phyloP scores from a whole-genome alignment of 2,797 vertebrate genomes.

The Muraenolepis orangiensis region DNA sequence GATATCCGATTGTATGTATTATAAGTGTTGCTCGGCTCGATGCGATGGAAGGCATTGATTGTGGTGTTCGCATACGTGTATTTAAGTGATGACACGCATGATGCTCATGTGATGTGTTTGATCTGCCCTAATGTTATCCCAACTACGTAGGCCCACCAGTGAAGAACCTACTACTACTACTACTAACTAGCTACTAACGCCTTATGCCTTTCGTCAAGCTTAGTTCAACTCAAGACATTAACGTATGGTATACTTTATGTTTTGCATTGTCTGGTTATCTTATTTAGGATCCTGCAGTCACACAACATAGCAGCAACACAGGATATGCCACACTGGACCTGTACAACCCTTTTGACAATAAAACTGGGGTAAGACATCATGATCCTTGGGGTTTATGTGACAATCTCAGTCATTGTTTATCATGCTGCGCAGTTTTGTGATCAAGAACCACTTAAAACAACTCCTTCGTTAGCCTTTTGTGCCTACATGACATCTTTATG shows the following conservation, averaged over 20 bases:
- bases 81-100: slow-evolving; percentile 36
- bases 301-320: slow-evolving; percentile 78
- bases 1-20: neutral
- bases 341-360: slow-evolving; percentile 91
- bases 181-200: too few species aligned
- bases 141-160: neutral
- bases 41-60: slow-evolving; percentile 7
- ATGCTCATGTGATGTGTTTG: slow-evolving; percentile 53
- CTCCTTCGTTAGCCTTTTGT: neutral
- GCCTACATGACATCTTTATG: neutral
- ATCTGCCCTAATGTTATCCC: neutral
- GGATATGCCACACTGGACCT: slow-evolving; percentile 87
- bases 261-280: slow-evolving; percentile 7
- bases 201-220: neutral
- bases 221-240: neutral
- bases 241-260: neutral
- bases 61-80: slow-evolving; percentile 8
- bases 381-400: neutral
- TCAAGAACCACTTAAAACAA: neutral
- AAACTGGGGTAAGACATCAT: slow-evolving; percentile 66
- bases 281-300: slow-evolving; percentile 84
- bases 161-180: too few species aligned
- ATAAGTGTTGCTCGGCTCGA: neutral
- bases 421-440: neutral
- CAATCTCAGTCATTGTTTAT: neutral